Conservation (phyloP, 2,888 invertebrate genomes). For the Calameuta pallipes region DNA sequence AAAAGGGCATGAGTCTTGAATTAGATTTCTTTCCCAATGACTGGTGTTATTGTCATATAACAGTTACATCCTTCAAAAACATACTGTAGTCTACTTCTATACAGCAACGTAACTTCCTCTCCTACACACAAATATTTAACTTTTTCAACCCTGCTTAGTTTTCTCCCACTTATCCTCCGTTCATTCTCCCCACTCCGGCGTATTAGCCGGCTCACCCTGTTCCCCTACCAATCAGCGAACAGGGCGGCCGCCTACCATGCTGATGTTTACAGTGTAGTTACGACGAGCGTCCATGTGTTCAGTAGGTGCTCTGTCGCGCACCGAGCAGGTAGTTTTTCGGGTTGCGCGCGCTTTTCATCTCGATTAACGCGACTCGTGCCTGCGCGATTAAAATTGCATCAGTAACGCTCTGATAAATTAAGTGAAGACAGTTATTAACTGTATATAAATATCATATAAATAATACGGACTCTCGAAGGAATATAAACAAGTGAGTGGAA, state of each 20-base stretch:
- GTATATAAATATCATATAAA: neutral
- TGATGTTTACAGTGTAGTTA: conserved; percentile 57
- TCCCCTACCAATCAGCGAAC: neutral
- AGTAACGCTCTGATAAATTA: neutral
- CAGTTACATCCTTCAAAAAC: neutral
- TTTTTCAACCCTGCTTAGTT: neutral
- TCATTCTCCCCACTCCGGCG: neutral
- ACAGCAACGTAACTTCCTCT: neutral
- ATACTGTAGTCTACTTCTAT: neutral
- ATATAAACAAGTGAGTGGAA: neutral
- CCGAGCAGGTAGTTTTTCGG: conserved; percentile 35
- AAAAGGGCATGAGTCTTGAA: neutral
- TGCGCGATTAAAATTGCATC: conserved; percentile 9
- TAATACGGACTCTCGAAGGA: neutral
- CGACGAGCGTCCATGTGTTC: conserved; percentile 58
- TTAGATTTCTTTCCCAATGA: neutral
- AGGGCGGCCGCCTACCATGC: neutral
- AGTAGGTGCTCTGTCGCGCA: conserved; percentile 54
- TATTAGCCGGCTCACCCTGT: neutral
- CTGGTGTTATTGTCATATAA: neutral
- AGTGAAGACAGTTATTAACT: neutral
- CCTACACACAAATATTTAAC: neutral
- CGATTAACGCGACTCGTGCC: conserved; percentile 22
- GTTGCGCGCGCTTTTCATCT: conserved; percentile 30
- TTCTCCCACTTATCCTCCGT: neutral